Base-by-base conservation (phyloP, 2,113 vertebrate species). In the Physeter macrocephalus region DNA sequence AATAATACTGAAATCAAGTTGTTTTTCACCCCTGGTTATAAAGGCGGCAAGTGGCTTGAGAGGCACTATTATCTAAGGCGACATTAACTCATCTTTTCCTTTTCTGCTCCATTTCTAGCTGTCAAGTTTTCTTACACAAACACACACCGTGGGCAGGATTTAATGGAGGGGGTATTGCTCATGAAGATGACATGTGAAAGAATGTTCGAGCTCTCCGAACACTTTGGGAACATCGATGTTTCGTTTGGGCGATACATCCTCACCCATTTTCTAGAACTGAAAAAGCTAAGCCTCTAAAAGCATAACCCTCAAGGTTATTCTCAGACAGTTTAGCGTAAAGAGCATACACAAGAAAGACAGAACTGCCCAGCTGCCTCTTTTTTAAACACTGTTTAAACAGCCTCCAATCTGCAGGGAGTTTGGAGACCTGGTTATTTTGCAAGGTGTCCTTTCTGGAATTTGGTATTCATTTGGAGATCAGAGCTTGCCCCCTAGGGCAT, bases 1-100 rank as follows among this genome's bases (percentile, higher is more conserved):
- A 92, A 93, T 88, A 95, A 64, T 87, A 14, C 62, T 71, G 57
- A 97, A 97, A 97, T 93, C 88, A 89, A 94, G 94, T 91, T 96
- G 77, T 71, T 57, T 96, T 96, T 78, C 87, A 97, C 52, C 57
- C 31, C 81, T 90, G 62, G 43, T 90, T 96, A 49, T 83, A 94
- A 93, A 86, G 34, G 86, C 23, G 5, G 41, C 43, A 86, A 89
- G 61, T 71, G 69, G 2, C 27, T 57, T 77, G n/a, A 84, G 61
- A 78, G 54, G 18, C 46, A 74, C 8, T 72, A 18, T 66, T 83
- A 92, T 46, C 67, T 72, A 86, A 93, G n/a, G 59, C 18, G 75
- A 84, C 54, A 66, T 72, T 66, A 85, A 23, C n/a, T 84, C 21
- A 87, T 52, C n/a, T 85, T 95, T 91, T 89, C 34, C 49, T 95